Evolutionary conservation across 2,888 invertebrate species (phyloP), one percentile per base, ranked within the genome.

Genomic region (Marasmarcha lunaedactyla): DNA sequence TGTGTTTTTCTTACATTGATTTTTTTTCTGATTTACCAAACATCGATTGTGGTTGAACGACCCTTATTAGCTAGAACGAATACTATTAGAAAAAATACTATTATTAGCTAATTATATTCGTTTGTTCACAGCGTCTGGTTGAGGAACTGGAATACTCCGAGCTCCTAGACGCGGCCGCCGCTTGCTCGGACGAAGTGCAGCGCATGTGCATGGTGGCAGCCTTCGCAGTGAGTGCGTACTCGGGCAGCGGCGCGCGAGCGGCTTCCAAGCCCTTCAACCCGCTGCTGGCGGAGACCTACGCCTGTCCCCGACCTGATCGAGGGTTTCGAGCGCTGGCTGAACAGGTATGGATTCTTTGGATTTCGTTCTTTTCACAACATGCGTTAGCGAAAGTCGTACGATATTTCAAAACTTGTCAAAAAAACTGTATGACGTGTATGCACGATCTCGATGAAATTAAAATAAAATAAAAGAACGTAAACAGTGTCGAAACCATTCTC

Each of bases 211-310:
- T 90, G 44, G 77, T 94, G 0, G 91, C 90, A 0, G 92, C 93
- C 1, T 94, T 94, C 74, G 92, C 93, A 0, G 92, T 94, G 1
- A 91, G 91, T 42, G 87, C 90, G 20, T 94, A 94, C 72, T 90
- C 91, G 0, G 60, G 90, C 74, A 56, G 89, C 85, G 51, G 89
- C 73, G 73, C 91, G 86, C 87, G 94, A 37, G 92, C 93, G 27
- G 92, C 92, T 36, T 90, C 90, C 59, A 94, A 94, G 63, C 93
- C 93, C 1, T 94, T 94, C 78, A 94, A 94, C 79, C 93, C 94
- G 11, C 71, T 94, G 40, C 81, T 93, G 20, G 92, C 89, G 0
- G 94, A 94, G 83, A 93, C 93, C 0, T 94, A 90, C 67, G 94
- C 94, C 73, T 91, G 90, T 57, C 86, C 90, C 26, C 60, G 93